Percentiles rank a stretch among this genome's conserved stretches.
Conservation (phyloP, 2,113 vertebrate genomes). For the Grallaria varia region DNA sequence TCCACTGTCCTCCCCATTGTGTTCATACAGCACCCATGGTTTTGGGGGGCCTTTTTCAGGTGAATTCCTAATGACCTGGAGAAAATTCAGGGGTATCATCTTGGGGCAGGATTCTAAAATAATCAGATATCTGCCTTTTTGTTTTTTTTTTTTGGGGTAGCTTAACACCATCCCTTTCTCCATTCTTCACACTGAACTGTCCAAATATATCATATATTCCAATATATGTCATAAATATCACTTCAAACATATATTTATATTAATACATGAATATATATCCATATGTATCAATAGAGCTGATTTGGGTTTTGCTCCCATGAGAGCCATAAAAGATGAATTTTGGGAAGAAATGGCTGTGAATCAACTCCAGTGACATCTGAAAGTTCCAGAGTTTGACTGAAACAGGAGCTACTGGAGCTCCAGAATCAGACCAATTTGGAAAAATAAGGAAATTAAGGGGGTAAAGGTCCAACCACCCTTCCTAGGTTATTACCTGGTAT, state of each 20-base stretch:
- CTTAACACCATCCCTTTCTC: no score
- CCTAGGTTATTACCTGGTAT: neutral
- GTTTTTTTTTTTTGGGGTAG: no score
- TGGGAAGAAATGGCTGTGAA: neutral
- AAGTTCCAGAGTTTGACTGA: neutral
- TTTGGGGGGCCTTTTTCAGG: neutral
- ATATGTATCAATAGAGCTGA: neutral
- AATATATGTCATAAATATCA: neutral
- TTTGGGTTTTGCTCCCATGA: neutral
- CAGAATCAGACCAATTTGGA: neutral
- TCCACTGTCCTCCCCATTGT: fast-evolving
- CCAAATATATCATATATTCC: neutral
- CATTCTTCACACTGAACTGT: neutral
- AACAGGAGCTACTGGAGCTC: neutral
- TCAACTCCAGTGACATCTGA: neutral
- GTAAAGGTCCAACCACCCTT: neutral
- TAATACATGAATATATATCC: no score
- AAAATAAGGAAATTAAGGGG: neutral
- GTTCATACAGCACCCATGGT: fast-evolving
- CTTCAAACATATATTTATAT: no score
- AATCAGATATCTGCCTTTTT: neutral
- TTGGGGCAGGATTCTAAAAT: neutral
- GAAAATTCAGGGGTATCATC: no score
- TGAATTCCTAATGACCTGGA: neutral
- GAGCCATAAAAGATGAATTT: neutral